These are phyloP conservation scores for Ophioderma brevispina DNA, from an alignment of 35 echinoderm and acorn worm species.

Conservation along the genomic window DNA sequence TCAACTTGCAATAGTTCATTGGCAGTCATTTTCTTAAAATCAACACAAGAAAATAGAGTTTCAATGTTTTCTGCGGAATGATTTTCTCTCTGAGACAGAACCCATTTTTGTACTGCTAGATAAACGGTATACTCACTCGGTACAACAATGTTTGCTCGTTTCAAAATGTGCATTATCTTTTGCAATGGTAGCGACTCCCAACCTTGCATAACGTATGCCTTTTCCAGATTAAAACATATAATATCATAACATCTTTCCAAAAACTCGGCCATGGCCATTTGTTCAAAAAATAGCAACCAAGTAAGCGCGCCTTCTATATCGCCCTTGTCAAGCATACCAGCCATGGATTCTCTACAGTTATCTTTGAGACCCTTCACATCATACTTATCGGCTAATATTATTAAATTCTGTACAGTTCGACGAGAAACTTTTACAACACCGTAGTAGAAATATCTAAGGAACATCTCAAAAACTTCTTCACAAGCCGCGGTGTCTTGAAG, in stretches of 20 bases:
- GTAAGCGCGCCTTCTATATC: not conserved
- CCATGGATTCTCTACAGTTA: not conserved
- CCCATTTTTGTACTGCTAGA: not conserved
- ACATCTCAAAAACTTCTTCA: not conserved
- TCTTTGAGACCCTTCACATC: not conserved
- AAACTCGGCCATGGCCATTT: not conserved
- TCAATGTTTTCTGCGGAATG: not conserved
- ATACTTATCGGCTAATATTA: not conserved
- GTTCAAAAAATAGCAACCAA: not conserved
- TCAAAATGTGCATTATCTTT: not conserved
- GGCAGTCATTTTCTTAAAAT: not conserved
- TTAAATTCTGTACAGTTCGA: not conserved
- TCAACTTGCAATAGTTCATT: not conserved
- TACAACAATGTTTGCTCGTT: not conserved
- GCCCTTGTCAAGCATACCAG: not conserved
- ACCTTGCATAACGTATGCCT: not conserved
- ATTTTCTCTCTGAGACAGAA: not conserved
- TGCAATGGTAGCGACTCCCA: not conserved
- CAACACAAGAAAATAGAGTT: not conserved
- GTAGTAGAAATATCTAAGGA: conserved; percentile 31
- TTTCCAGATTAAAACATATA: not conserved
- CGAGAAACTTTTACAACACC: not conserved
- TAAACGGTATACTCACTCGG: not conserved
- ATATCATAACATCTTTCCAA: not conserved
- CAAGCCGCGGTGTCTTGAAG: not conserved